phyloP scores from a whole-genome alignment of 2,888 invertebrate genomes.

The Pristionchus japonicus region DNA sequence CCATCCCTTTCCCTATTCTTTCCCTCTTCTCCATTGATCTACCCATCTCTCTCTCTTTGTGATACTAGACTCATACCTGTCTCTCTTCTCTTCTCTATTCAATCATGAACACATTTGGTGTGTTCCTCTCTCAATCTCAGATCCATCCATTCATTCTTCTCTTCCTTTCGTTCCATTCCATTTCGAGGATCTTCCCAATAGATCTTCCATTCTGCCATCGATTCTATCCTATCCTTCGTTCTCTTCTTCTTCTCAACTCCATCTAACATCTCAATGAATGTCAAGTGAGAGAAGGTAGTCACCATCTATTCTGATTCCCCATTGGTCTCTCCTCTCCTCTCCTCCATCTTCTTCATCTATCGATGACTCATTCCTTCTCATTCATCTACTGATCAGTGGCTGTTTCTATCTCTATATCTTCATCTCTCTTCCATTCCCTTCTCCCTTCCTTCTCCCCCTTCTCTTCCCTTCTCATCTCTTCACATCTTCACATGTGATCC shows the following conservation, averaged over 20 bases:
- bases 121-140: conserved; percentile 20
- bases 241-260: background rate
- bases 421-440: conserved; percentile 45
- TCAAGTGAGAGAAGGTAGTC: background rate
- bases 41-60: too few species aligned
- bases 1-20: conserved; percentile 35
- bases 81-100: conserved; percentile 21
- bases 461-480: conserved; percentile 19
- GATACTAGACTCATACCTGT: conserved; percentile 1
- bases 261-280: background rate
- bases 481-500: background rate
- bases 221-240: background rate
- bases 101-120: conserved; percentile 3
- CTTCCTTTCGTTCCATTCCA: conserved; percentile 10
- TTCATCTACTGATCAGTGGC: conserved; percentile 33
- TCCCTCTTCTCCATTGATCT: background rate
- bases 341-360: background rate
- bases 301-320: conserved; percentile 11
- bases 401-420: conserved; percentile 47
- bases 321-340: conserved; percentile 16
- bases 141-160: conserved; percentile 5
- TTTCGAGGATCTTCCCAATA: background rate
- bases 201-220: background rate
- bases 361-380: conserved; percentile 10
- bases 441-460: background rate